Evolutionary conservation across 2,888 invertebrate species (phyloP).

Genomic region (Coleophora flavipennella): DNA sequence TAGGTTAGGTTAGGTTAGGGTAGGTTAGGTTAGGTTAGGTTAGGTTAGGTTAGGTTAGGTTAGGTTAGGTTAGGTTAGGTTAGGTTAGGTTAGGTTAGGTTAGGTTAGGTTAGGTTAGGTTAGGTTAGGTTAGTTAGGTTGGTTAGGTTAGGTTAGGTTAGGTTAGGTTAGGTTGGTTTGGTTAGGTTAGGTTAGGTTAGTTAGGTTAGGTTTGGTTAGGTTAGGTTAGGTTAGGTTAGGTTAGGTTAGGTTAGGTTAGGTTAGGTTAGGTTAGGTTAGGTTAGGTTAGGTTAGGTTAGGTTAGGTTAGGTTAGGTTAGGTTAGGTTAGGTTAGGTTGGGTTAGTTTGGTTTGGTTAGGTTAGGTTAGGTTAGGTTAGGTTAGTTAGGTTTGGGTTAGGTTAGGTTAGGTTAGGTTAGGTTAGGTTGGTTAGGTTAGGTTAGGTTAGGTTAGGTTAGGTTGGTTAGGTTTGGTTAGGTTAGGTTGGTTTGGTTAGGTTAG

Average conservation of each 20-base stretch:
- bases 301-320: slow-evolving; percentile 8
- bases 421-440: slow-evolving; percentile 10
- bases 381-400: slow-evolving; percentile 11
- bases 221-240: slow-evolving; percentile 10
- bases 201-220: slow-evolving; percentile 4
- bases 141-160: slow-evolving; percentile 9
- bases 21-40: slow-evolving; percentile 8
- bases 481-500: slow-evolving; percentile 9
- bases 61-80: slow-evolving; percentile 8
- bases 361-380: slow-evolving; percentile 8
- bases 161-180: slow-evolving; percentile 9
- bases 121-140: slow-evolving; percentile 7
- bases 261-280: slow-evolving; percentile 9
- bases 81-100: slow-evolving; percentile 8
- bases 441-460: slow-evolving; percentile 11
- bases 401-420: slow-evolving; percentile 11
- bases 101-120: slow-evolving; percentile 8
- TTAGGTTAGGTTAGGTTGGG: slow-evolving; percentile 12
- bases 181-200: slow-evolving; percentile 10
- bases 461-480: slow-evolving; percentile 9
- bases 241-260: slow-evolving; percentile 10
- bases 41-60: slow-evolving; percentile 9
- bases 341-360: slow-evolving; percentile 10
- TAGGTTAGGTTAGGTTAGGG: slow-evolving; percentile 9
- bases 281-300: slow-evolving; percentile 6